These are phyloP conservation scores for Solea solea DNA, from an alignment of 2,113 vertebrate species.

Conservation along the genomic window DNA sequence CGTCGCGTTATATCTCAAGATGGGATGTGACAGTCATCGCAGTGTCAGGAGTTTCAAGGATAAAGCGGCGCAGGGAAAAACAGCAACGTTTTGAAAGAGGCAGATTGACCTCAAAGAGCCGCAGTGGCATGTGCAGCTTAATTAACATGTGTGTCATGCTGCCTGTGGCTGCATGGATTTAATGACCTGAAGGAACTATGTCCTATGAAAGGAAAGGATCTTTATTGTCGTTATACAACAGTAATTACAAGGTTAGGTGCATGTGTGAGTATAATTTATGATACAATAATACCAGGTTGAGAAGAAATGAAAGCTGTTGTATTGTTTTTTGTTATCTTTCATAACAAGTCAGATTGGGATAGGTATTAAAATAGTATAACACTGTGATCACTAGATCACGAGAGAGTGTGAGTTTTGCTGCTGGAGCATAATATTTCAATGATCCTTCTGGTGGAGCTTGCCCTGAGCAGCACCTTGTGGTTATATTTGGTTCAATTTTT, in stretches of 20 bases:
- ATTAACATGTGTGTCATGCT: background rate
- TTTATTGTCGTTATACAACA: no score
- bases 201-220: background rate
- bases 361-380: background rate
- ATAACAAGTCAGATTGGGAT: background rate
- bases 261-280: background rate
- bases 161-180: background rate
- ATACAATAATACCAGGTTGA: background rate
- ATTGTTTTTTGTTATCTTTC: background rate
- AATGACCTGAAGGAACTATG: conserved; percentile 1
- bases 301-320: background rate
- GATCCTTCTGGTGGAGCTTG: background rate
- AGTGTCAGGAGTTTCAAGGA: background rate
- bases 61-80: no score
- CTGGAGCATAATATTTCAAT: background rate
- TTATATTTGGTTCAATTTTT: background rate
- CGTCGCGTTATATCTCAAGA: background rate
- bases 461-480: background rate
- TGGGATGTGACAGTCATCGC: background rate
- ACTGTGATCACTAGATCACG: background rate
- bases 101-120: background rate
- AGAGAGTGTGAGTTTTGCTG: background rate
- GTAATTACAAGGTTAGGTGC: background rate
- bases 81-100: no score
- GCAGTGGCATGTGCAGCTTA: background rate